Evolutionary conservation across 2,113 vertebrate genomes (phyloP).

Genomic region (Platysternon megacephalum): DNA sequence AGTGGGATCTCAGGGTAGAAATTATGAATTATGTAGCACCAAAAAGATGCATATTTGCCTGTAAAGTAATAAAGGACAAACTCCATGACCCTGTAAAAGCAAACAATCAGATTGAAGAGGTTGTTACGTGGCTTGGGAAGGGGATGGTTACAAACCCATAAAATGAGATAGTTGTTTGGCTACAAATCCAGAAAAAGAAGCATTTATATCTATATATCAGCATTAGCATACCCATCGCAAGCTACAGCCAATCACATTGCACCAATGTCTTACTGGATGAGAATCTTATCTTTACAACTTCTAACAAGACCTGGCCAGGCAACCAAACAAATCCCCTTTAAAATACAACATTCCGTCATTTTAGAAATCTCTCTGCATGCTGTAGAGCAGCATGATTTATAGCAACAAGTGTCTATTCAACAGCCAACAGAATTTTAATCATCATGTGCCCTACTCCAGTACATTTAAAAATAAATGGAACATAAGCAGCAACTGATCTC

Average conservation of each 20-base stretch:
- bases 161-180: background rate
- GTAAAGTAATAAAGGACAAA: constrained; percentile 17
- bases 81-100: background rate
- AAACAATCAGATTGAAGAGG: constrained; percentile 11
- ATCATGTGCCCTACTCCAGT: background rate
- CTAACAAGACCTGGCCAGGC: background rate
- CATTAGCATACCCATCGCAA: background rate
- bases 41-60: background rate
- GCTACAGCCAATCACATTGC: background rate
- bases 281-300: background rate
- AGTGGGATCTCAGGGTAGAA: background rate
- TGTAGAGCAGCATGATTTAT: background rate
- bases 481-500: background rate
- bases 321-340: background rate
- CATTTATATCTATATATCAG: background rate
- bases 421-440: background rate
- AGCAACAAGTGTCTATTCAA: background rate
- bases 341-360: background rate
- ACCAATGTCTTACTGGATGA: background rate
- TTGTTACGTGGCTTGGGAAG: background rate
- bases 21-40: background rate
- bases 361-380: background rate
- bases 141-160: background rate
- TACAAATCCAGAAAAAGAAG: background rate
- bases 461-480: background rate